Evolutionary conservation across 2,113 vertebrate genomes (phyloP).

Genomic region (Chelonoidis abingdonii): DNA sequence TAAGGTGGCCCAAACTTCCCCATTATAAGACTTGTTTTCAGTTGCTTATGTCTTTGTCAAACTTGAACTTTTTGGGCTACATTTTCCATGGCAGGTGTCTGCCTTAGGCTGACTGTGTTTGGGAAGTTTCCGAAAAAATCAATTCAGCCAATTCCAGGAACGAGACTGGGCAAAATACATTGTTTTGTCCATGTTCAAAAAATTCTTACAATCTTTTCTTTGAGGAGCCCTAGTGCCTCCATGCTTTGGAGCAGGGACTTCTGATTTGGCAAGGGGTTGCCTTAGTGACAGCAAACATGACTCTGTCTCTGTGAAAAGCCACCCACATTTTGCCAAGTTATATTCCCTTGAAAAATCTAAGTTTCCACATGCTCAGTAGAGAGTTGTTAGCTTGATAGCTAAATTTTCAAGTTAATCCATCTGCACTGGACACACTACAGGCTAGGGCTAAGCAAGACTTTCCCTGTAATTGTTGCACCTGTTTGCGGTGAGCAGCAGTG

Average conservation of each 20-base stretch:
- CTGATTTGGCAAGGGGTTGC: background rate
- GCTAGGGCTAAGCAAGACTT: fast-evolving
- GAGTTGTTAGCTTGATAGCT: background rate
- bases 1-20: background rate
- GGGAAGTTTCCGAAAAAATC: background rate
- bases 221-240: background rate
- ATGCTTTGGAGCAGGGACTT: background rate
- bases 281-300: background rate
- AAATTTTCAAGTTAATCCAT: background rate
- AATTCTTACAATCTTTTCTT: background rate
- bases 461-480: background rate
- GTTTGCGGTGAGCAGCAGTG: background rate
- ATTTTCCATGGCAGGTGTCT: background rate
- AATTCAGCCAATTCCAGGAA: fast-evolving
- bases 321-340: background rate
- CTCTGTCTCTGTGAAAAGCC: background rate
- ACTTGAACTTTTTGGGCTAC: background rate
- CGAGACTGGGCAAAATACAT: background rate
- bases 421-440: background rate
- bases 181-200: background rate
- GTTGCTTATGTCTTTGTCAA: background rate
- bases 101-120: background rate
- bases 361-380: background rate
- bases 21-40: background rate
- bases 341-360: background rate